Evolutionary conservation across 2,797 vertebrate species (phyloP).

Genomic region (Pterois miles): DNA sequence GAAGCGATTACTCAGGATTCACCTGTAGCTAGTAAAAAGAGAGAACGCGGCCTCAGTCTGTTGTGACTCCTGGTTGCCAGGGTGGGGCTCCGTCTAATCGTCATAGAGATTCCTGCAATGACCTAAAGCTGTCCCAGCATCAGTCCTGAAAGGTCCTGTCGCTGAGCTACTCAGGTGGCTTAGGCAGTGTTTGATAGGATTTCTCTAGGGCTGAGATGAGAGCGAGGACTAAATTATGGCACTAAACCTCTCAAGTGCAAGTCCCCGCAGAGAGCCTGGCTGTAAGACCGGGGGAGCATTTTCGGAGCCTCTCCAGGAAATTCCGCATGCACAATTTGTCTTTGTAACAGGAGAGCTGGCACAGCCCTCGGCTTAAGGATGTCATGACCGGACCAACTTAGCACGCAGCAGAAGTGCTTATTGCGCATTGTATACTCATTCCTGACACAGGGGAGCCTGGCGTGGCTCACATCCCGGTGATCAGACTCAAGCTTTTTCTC

Average conservation of each 20-base stretch:
- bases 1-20: constrained; percentile 38
- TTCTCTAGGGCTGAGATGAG: constrained; percentile 55
- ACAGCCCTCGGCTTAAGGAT: constrained; percentile 71
- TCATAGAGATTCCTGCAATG: constrained; percentile 22
- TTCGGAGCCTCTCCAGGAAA: constrained; percentile 77
- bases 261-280: constrained; percentile 69
- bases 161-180: constrained; percentile 54
- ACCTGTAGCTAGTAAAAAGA: constrained; percentile 59
- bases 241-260: constrained; percentile 70
- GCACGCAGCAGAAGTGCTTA: constrained; percentile 78
- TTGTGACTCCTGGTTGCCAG: constrained; percentile 62
- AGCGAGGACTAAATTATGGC: constrained; percentile 71
- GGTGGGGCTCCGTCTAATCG: constrained; percentile 57
- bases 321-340: constrained; percentile 83
- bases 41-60: constrained; percentile 31
- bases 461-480: constrained; percentile 71
- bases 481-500: constrained; percentile 72
- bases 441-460: constrained; percentile 77
- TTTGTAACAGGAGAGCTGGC: constrained; percentile 82
- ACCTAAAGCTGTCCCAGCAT: constrained; percentile 17
- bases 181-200: constrained; percentile 50
- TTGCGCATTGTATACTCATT: constrained; percentile 80
- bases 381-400: constrained; percentile 81
- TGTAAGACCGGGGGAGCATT: constrained; percentile 64
- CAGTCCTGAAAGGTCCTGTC: constrained; percentile 28